Evolutionary conservation across 2,888 invertebrate genomes (phyloP).

Genomic region (Drosophila prostipennis): DNA sequence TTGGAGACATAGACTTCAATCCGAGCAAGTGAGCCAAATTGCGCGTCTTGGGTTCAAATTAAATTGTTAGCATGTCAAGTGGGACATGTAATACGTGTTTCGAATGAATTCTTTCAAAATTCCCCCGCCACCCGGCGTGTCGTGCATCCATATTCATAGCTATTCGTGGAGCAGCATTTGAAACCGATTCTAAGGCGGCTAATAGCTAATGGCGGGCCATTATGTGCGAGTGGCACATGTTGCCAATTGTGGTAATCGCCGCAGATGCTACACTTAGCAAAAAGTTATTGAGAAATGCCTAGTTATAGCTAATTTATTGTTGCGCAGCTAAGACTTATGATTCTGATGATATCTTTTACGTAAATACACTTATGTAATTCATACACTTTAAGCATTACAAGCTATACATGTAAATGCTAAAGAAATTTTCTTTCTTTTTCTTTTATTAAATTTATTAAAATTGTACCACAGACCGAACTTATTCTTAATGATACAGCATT

Average conservation of each 20-base stretch:
- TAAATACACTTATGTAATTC: too few species aligned
- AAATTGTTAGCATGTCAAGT: conserved; percentile 81
- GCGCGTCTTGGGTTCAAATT: conserved; percentile 72
- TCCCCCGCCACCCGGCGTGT: conserved; percentile 10
- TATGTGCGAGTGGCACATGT: conserved; percentile 36
- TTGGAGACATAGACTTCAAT: conserved; percentile 32
- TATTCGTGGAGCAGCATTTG: conserved; percentile 28
- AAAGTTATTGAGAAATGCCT: neutral
- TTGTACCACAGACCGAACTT: too few species aligned
- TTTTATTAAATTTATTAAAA: too few species aligned
- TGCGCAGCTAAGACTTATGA: neutral
- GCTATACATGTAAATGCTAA: too few species aligned
- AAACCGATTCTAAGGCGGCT: conserved; percentile 46
- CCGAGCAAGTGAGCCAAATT: conserved; percentile 52
- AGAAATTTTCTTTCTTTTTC: too few species aligned
- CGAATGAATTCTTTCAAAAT: conserved; percentile 70
- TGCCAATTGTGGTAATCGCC: conserved; percentile 62
- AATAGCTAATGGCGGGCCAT: conserved; percentile 51
- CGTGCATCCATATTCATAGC: conserved; percentile 31
- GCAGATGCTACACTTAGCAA: conserved; percentile 14
- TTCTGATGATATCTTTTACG: neutral
- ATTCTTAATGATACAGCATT: too few species aligned
- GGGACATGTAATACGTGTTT: conserved; percentile 73
- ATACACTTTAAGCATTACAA: too few species aligned
- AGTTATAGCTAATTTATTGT: neutral